These are phyloP conservation scores for Ataeniobius toweri DNA, from an alignment of 2,797 vertebrate genomes.

Conservation along the genomic window DNA sequence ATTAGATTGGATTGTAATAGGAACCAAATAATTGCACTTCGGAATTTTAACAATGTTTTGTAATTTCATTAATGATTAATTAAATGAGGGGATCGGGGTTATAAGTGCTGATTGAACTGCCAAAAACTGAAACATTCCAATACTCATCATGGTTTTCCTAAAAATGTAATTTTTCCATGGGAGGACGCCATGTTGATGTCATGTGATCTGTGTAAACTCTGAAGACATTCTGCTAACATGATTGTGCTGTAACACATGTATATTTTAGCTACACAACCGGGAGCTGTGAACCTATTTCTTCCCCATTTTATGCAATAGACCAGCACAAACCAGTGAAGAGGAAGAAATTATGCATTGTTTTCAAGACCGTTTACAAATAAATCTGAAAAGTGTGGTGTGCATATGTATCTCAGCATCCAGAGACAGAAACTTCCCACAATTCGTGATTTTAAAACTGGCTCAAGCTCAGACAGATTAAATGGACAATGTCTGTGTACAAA, in stretches of 20 bases:
- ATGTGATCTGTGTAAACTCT: background rate
- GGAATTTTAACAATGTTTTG: background rate
- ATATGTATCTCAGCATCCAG: no score
- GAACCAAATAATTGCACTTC: no score
- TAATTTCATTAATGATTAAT: background rate
- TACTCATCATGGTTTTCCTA: background rate
- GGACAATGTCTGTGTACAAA: no score
- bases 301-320: background rate
- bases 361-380: background rate
- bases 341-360: background rate
- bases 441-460: no score
- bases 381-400: background rate
- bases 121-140: background rate
- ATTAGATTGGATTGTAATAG: no score
- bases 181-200: background rate
- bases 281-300: background rate
- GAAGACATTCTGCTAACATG: background rate
- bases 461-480: no score
- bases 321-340: background rate
- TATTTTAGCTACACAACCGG: background rate
- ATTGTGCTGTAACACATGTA: background rate
- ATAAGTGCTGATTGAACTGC: background rate
- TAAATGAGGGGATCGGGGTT: slow-evolving; percentile 10
- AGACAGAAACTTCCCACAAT: no score
- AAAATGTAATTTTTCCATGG: background rate